Base-by-base conservation (phyloP, 2,797 vertebrate genomes). In the Masticophis lateralis region DNA sequence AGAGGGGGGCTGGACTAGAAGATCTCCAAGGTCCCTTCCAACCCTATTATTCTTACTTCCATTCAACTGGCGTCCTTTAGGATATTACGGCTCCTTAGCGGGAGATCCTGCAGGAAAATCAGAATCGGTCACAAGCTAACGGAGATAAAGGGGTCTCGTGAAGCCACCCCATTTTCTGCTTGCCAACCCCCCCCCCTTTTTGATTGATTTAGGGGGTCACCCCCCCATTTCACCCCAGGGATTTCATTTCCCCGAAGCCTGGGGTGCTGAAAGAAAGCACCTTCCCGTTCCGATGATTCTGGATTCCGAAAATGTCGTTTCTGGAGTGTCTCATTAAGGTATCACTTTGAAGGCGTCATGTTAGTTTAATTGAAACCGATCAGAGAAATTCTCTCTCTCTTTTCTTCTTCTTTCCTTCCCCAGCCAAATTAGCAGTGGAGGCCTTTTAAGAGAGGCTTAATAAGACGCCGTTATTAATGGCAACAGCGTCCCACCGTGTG, bases 371-470 rank as follows among this genome's bases (percentile, higher is more conserved):
- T 96, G 96, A 97, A 96, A 96, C 95, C 93, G 92, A 93, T 94
- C 93, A 92, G 95, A 95, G 94, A 95, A 94, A 96, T 97, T 97
- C 96, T 95, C 91, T 9, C 51, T 9, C 51, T 51, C 51, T 94
- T 3, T 60, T 2, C 8, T 60, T 2, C 18, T 60, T 51, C 51
- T 22, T 5, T 59, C 18, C 20, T 9, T 3, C 20, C 59, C 96
- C 88, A 79, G 90, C 95, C 96, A 95, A 96, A 96, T 96, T 95
- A 95, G 96, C 97, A 95, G 97, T 55, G 83, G 95, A 96, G 96
- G 96, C 96, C 96, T 97, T 93, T 96, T 96, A 97, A 96, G 95
- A 97, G 96, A 96, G 95, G 94, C 95, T 94, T 96, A 89, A 92
- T 11, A 91, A 95, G 97, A 95, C n/a, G 27, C 93, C 8, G 94